Evolutionary conservation across 2,888 invertebrate species (phyloP).

Genomic region (Eupithecia subumbrata): DNA sequence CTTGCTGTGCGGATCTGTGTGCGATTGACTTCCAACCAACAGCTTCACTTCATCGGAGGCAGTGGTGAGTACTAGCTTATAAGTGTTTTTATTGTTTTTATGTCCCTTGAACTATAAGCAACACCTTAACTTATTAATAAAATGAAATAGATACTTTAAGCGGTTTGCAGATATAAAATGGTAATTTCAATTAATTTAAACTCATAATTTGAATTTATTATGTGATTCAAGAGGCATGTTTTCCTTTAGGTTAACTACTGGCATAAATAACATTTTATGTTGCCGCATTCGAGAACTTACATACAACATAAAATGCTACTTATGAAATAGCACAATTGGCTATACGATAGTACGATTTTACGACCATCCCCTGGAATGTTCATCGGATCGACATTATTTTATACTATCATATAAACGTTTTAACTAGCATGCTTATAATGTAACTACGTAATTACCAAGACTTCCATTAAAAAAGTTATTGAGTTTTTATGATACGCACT

Average conservation of each 20-base stretch:
- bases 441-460: constrained; percentile 47
- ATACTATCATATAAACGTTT: constrained; percentile 45
- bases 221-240: constrained; percentile 33
- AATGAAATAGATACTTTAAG: constrained; percentile 1
- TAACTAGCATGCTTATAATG: constrained; percentile 53
- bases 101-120: constrained; percentile 3
- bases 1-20: constrained; percentile 73
- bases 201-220: constrained; percentile 21
- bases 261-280: constrained; percentile 53
- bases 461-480: constrained; percentile 33
- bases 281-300: constrained; percentile 35
- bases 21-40: constrained; percentile 59
- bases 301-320: constrained; percentile 56
- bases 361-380: constrained; percentile 40
- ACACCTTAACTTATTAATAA: not conserved
- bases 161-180: not conserved
- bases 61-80: constrained; percentile 56
- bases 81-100: constrained; percentile 23
- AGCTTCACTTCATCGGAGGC: constrained; percentile 52
- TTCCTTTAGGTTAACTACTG: constrained; percentile 43
- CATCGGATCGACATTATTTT: constrained; percentile 37
- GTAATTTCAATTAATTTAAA: constrained; percentile 10
- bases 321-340: constrained; percentile 59
- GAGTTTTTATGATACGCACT: constrained; percentile 37
- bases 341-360: constrained; percentile 54